Percentiles rank a stretch among this genome's conserved stretches.
These are phyloP conservation scores for Gymnocephalus cernua DNA, from an alignment of 2,113 vertebrate genomes.

Conservation along the genomic window DNA sequence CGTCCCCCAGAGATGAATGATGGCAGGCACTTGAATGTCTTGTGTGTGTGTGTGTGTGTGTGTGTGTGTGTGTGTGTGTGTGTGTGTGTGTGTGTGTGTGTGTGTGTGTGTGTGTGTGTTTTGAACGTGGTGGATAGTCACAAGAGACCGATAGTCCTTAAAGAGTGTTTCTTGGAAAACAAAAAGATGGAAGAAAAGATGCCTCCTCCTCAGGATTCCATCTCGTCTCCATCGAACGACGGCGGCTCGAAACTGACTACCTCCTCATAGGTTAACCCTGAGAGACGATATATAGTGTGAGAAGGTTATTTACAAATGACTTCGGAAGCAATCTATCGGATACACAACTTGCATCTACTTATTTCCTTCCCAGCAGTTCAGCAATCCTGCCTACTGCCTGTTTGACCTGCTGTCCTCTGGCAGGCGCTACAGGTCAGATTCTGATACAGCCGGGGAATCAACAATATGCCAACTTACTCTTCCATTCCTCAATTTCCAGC, in stretches of 20 bases:
- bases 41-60: slow-evolving; percentile 77
- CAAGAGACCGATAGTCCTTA: slow-evolving; percentile 59
- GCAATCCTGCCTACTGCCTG: too few species aligned
- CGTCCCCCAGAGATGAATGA: slow-evolving; percentile 82
- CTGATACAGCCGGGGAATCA: too few species aligned
- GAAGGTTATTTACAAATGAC: not conserved
- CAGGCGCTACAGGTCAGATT: too few species aligned
- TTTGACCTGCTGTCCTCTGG: too few species aligned
- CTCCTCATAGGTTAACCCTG: slow-evolving; percentile 96
- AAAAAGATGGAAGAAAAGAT: slow-evolving; percentile 32
- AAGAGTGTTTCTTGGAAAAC: slow-evolving; percentile 61
- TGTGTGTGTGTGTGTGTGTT: slow-evolving; percentile 76
- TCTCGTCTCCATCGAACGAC: slow-evolving; percentile 93
- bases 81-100: not conserved
- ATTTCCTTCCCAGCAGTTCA: not conserved
- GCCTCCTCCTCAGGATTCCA: slow-evolving; percentile 89
- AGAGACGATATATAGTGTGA: not conserved
- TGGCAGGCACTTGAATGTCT: slow-evolving; percentile 93
- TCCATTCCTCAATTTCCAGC: slow-evolving; percentile 97
- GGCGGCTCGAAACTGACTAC: slow-evolving; percentile 94
- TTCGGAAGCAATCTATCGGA: not conserved
- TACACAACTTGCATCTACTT: not conserved
- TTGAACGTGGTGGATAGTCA: slow-evolving; percentile 62
- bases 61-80: slow-evolving; percentile 61
- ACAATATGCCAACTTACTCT: slow-evolving; percentile 86